Base-by-base conservation (phyloP, 2,888 invertebrate genomes). In the Parnassius orleans region DNA sequence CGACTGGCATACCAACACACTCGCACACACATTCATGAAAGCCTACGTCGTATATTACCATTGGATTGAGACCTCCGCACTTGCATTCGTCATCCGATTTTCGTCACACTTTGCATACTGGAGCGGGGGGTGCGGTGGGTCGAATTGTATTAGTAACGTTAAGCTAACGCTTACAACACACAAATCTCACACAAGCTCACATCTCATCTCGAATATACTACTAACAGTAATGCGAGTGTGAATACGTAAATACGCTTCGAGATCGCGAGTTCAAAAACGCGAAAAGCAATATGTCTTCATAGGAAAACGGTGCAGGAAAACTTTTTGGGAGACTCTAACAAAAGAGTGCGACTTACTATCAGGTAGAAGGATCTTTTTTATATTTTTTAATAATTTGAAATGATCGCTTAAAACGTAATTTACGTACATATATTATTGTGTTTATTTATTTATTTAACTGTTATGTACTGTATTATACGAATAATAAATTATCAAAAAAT, bases 261-360 rank as follows among this genome's bases (percentile, higher is more conserved):
- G 86, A 87, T 87, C 87, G 90, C 86, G 88, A 87, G 84, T 88
- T 90, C 89, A 90, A 90, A 90, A 90, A 90, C 88, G 88, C 86
- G 89, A 88, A 90, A 88, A 87, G 90, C 85, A 89, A 90, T 90
- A 90, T 90, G 90, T 90, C 90, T 90, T 90, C 85, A 88, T 90
- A 74, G 74, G 68, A 68, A 72, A 70, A 69, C 71, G 83, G 86
- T 84, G 85, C 84, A 82, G 83, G 85, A 83, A 89, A 85, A 87
- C 83, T 87, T 87, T 81, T 85, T 72, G 80, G 81, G 79, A 79
- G 79, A 81, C 76, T 74, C 80, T 78, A 82, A 88, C 86, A 88
- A 87, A 84, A 77, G 84, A 79, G 77, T 9, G 48, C 76, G 80
- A 76, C 77, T 79, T 79, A 78, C 73, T 86, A 87, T 87, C 86